Percentiles rank a stretch among this genome's conserved stretches.
Evolutionary conservation across 2,888 invertebrate species (phyloP).

Genomic region (Euspilapteryx auroguttella): DNA sequence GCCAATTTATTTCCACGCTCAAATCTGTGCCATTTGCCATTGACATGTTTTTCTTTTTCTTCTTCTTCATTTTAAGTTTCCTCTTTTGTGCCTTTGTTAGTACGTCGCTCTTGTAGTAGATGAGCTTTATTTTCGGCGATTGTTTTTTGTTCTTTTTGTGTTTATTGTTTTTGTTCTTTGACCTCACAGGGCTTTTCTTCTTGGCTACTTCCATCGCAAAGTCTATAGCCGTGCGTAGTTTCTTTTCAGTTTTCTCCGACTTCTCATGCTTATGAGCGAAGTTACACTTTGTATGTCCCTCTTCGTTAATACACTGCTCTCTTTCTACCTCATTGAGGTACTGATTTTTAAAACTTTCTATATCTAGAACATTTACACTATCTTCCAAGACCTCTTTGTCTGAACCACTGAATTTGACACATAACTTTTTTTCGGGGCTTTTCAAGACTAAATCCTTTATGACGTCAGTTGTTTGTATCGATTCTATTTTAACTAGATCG

Average conservation of each 20-base stretch:
- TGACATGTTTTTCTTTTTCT: too few species aligned
- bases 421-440: slow-evolving; percentile 13
- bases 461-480: slow-evolving; percentile 6
- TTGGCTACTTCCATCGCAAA: slow-evolving; percentile 11
- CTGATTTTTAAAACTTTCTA: slow-evolving; percentile 32
- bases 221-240: slow-evolving; percentile 11
- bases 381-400: slow-evolving; percentile 17
- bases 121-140: too few species aligned
- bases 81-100: too few species aligned
- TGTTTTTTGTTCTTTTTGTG: too few species aligned
- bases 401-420: slow-evolving; percentile 21
- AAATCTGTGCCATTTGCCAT: too few species aligned
- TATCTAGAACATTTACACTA: slow-evolving; percentile 19
- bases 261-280: slow-evolving; percentile 12
- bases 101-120: too few species aligned
- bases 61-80: too few species aligned
- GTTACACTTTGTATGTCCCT: too few species aligned
- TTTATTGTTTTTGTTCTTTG: too few species aligned
- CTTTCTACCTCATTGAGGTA: slow-evolving; percentile 28
- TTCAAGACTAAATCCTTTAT: slow-evolving; percentile 9
- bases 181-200: too few species aligned
- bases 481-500: slow-evolving; percentile 18
- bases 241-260: neutral
- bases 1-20: too few species aligned
- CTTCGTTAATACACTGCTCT: too few species aligned